Percentiles rank a stretch among this genome's conserved stretches.
Evolutionary conservation across 1,140 invertebrate species (phyloP).

Genomic region (Cyrtorhinus lividipennis): DNA sequence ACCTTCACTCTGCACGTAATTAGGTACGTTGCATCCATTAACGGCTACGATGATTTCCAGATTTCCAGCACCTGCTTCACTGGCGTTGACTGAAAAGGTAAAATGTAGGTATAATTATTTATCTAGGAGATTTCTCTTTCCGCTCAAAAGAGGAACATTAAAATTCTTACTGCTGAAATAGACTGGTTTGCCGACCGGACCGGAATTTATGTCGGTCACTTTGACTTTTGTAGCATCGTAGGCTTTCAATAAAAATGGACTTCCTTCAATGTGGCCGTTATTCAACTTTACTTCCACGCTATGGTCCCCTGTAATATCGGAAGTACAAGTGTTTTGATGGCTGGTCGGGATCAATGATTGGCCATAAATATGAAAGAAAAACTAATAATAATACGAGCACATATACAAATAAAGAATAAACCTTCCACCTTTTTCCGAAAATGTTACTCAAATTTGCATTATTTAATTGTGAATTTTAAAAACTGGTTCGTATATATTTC

Average conservation of each 20-base stretch:
- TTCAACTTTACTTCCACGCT: slow-evolving; percentile 76
- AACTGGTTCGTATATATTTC: too few relatives aligned
- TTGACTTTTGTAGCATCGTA: slow-evolving; percentile 85
- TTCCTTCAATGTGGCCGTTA: slow-evolving; percentile 74
- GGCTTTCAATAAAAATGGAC: slow-evolving; percentile 88
- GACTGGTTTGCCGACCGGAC: slow-evolving; percentile 78
- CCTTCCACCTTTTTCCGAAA: too few relatives aligned
- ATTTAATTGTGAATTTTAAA: too few relatives aligned
- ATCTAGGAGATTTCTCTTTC: not conserved
- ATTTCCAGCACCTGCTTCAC: slow-evolving; percentile 79
- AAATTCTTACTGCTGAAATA: slow-evolving; percentile 75
- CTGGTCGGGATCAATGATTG: too few relatives aligned
- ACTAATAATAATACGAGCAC: too few relatives aligned
- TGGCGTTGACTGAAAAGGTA: slow-evolving; percentile 51
- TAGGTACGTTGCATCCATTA: slow-evolving; percentile 93
- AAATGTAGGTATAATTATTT: not conserved
- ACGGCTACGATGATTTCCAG: slow-evolving; percentile 96
- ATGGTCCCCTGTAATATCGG: slow-evolving; percentile 65
- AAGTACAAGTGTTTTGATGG: too few relatives aligned
- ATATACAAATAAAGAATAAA: too few relatives aligned
- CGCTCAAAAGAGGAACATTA: not conserved
- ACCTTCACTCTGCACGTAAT: slow-evolving; percentile 94
- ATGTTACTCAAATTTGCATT: too few relatives aligned
- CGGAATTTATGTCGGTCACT: slow-evolving; percentile 78
- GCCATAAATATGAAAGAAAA: too few relatives aligned